Evolutionary conservation across 1,140 invertebrate genomes (phyloP).

Genomic region (Hylyphantes graminicola): DNA sequence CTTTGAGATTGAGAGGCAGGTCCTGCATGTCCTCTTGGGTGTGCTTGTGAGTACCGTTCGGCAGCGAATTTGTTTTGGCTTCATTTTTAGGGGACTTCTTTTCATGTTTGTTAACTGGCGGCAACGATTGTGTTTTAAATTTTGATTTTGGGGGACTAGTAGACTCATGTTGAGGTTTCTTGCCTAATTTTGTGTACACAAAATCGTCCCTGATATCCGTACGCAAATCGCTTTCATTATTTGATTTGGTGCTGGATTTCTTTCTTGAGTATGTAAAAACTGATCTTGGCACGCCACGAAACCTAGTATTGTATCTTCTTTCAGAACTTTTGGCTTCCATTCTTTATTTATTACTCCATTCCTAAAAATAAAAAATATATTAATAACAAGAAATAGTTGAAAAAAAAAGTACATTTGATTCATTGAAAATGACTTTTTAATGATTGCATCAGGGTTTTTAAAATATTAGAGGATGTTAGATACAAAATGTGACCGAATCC

Average conservation of each 20-base stretch:
- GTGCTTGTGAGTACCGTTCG: slow-evolving; percentile 43
- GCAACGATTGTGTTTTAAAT: slow-evolving; percentile 33
- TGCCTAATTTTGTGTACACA: slow-evolving; percentile 55
- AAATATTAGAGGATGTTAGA: too few species aligned
- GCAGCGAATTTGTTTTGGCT: slow-evolving; percentile 22
- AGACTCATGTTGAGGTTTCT: slow-evolving; percentile 29
- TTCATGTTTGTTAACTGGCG: slow-evolving; percentile 15
- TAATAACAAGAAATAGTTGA: too few species aligned
- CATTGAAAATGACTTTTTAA: too few species aligned
- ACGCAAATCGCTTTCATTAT: slow-evolving; percentile 23
- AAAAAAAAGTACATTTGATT: too few species aligned
- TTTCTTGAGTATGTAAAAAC: slow-evolving; percentile 52
- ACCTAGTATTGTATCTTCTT: slow-evolving; percentile 57
- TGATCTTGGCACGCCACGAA: slow-evolving; percentile 53
- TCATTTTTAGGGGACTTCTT: slow-evolving; percentile 17
- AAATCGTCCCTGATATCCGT: slow-evolving; percentile 54
- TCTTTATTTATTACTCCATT: slow-evolving; percentile 56
- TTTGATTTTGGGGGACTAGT: slow-evolving; percentile 38
- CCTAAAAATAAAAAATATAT: slow-evolving; percentile 18
- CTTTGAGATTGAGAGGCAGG: not conserved
- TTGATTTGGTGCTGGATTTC: slow-evolving; percentile 53
- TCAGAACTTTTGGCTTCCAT: slow-evolving; percentile 54
- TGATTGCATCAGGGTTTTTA: too few species aligned
- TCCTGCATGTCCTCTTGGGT: not conserved
- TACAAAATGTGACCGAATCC: too few species aligned